Evolutionary conservation across 1,140 invertebrate species (phyloP), one percentile per base, ranked within the genome.

Genomic region (Musca vetustissima): DNA sequence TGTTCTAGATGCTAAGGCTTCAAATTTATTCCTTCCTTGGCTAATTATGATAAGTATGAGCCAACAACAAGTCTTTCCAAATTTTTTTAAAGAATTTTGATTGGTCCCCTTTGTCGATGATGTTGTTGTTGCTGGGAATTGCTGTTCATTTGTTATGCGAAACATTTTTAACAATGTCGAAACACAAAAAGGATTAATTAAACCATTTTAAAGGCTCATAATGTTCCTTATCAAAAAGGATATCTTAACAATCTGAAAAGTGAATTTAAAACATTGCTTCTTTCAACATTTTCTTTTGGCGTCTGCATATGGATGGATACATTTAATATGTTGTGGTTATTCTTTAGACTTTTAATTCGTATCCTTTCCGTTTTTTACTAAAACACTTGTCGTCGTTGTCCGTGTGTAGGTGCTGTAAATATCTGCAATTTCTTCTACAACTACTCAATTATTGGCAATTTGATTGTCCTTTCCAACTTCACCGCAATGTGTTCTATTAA

Each of bases 401-500:
- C 13, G 64, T 17, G 64, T 43, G 9, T 66, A 21, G 24, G 64
- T 65, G 43, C 13, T 6, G 49, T 13, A 24, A 25, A 22, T 13
- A 15, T 17, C 22, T 25, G 47, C 64, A 50, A 32, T 66, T 68
- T 48, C 17, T 21, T 14, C 52, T 57, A n/a, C 36, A 11, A 43
- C 36, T 43, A 43, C 36, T 43, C 61, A 49, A 49, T 66, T 66
- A 49, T 52, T 66, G 57, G 15, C 36, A 61, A 22, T 61, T 61
- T 61, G 36, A 43, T 43, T 43, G 36, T 43, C 36, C 36, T 11
- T 43, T 13, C 36, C 36, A 13, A 11, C 36, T 43, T 76, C 74
- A 74, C 79, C 79, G 74, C 79, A 81, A 81, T 81, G 79, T 76
- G 79, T 61, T 61, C 57, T 74, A 81, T 78, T 81, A 79, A 81